Evolutionary conservation across 2,888 invertebrate species (phyloP).

Genomic region (Sinotaia quadrata): DNA sequence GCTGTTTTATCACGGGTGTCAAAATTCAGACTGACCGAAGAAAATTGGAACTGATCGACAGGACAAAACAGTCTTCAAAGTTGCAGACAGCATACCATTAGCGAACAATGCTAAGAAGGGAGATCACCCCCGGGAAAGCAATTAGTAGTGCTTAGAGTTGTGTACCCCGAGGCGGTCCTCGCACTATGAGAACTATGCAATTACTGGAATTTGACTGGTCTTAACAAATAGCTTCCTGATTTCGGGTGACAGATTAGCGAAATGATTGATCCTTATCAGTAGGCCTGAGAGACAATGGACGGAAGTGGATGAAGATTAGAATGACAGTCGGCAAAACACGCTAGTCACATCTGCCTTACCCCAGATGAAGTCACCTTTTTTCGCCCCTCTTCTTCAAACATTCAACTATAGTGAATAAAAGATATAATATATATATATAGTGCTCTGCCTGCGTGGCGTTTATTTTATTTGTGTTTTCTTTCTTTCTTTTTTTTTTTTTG

Average conservation of each 20-base stretch:
- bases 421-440: too few species aligned
- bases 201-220: slow-evolving; percentile 27
- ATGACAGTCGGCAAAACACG: too few species aligned
- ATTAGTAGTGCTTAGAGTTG: slow-evolving; percentile 21
- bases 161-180: slow-evolving; percentile 16
- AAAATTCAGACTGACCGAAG: neutral
- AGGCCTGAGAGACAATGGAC: slow-evolving; percentile 16
- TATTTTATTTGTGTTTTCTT: too few species aligned
- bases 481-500: too few species aligned
- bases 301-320: too few species aligned
- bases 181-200: neutral
- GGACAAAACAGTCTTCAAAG: slow-evolving; percentile 14
- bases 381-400: too few species aligned
- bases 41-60: slow-evolving; percentile 19
- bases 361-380: too few species aligned
- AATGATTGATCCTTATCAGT: slow-evolving; percentile 27
- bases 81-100: slow-evolving; percentile 29
- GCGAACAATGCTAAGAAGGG: slow-evolving; percentile 13
- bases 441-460: too few species aligned
- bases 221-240: slow-evolving; percentile 38
- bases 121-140: slow-evolving; percentile 27
- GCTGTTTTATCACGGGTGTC: neutral
- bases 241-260: slow-evolving; percentile 25
- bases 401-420: too few species aligned
- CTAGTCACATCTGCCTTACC: too few species aligned